These are phyloP conservation scores for Scaptomyza montana DNA, from an alignment of 1,140 invertebrate genomes.

Conservation along the genomic window DNA sequence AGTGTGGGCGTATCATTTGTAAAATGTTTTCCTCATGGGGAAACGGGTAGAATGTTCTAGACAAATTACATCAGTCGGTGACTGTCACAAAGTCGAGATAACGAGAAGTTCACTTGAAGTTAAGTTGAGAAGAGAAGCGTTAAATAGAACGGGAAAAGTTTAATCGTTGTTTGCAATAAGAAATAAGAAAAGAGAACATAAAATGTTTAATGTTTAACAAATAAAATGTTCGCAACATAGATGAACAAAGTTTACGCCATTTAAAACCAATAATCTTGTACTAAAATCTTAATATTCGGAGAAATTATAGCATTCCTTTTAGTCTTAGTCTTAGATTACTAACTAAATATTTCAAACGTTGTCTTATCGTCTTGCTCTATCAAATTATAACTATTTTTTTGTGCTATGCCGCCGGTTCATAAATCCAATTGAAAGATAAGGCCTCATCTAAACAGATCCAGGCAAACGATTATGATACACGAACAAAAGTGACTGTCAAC, in stretches of 20 bases:
- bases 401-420: slow-evolving; percentile 51
- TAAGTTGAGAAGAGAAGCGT: not conserved
- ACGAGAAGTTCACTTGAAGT: not conserved
- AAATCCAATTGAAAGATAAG: slow-evolving; percentile 43
- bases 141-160: not conserved
- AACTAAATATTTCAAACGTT: not conserved
- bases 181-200: no score
- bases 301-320: no score
- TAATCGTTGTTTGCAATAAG: no score
- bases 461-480: slow-evolving; percentile 70
- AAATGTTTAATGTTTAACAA: no score
- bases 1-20: slow-evolving; percentile 68
- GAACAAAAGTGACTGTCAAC: slow-evolving; percentile 73
- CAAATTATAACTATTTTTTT: slow-evolving; percentile 25
- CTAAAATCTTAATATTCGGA: no score
- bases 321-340: not conserved
- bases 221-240: no score
- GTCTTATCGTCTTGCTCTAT: slow-evolving; percentile 32
- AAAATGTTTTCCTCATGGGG: slow-evolving; percentile 40
- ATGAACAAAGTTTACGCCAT: no score
- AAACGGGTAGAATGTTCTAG: not conserved
- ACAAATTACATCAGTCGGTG: not conserved
- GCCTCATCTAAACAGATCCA: slow-evolving; percentile 25
- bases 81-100: slow-evolving; percentile 5
- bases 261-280: no score